Evolutionary conservation across 2,797 vertebrate genomes (phyloP), one percentile per base, ranked within the genome.

Genomic region (Crocidura indochinensis): DNA sequence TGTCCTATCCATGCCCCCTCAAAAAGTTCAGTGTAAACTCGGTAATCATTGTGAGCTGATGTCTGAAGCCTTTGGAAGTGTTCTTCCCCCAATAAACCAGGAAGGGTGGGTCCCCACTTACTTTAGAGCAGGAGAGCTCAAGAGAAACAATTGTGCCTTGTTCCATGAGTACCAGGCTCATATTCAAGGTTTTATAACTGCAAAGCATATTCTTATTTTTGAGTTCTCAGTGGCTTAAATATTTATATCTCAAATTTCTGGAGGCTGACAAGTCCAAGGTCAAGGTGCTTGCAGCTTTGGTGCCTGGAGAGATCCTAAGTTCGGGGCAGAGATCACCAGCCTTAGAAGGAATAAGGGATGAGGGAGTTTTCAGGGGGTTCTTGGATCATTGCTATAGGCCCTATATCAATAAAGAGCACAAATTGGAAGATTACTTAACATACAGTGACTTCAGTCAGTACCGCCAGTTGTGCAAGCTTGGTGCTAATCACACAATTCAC

Each of bases 21-120:
- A 26, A 68, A 81, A 89, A 95, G 91, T 27, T n/a, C 67, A 92
- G 71, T 94, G 84, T 89, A 88, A 83, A 74, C 84, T 88, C 74
- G 78, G 27, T 47, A 88, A 84, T 75, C 60, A 46, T 8, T 29
- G 3, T n/a, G 71, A 77, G 19, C 60, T 65, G 84, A 78, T 12
- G 20, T 11, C 11, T 56, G 81, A 17, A 53, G n/a, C 8, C 46
- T 80, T 26, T 44, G 38, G 72, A 78, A 10, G 62, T 65, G 5
- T 64, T 74, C 60, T 46, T 22, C 20, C 65, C 53, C 49, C 22
- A 60, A 51, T 72, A 84, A 86, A 74, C 10, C n/a, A 64, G 17
- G 17, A 69, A 73, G 31, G 44, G 56, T 81, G 74, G 46, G 27
- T 69, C 53, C 84, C 46, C 29, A 19, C 2, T 81, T 88, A 78